Conservation (phyloP, 2,113 vertebrate species). For the Silurus meridionalis region DNA sequence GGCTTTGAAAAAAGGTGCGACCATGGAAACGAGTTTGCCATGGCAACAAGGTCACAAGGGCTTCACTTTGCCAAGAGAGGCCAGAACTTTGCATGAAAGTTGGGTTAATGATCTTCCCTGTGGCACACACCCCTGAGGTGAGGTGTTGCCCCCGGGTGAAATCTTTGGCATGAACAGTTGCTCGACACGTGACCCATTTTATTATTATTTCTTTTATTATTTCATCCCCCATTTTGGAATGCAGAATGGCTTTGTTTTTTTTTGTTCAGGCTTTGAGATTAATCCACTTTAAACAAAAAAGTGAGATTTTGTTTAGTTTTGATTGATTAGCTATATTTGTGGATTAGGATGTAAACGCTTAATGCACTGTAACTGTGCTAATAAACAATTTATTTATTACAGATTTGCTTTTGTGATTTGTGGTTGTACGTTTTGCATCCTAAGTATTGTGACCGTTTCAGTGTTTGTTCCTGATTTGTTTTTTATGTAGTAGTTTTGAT, state of each 20-base stretch:
- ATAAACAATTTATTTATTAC: no score
- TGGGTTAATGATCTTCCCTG: conserved; percentile 2
- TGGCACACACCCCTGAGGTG: background rate
- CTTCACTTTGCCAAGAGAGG: conserved; percentile 34
- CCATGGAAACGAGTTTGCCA: conserved; percentile 49
- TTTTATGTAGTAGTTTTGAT: background rate
- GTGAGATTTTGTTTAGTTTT: no score
- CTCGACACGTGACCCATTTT: background rate
- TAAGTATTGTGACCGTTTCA: background rate
- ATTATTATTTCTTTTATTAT: background rate
- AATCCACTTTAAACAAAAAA: no score
- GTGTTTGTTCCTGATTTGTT: background rate
- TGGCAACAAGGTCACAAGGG: conserved; percentile 32
- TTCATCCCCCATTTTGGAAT: background rate
- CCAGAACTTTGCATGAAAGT: conserved; percentile 1
- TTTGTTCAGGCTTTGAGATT: background rate
- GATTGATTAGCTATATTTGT: no score
- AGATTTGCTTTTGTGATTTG: no score
- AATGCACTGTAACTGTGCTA: no score
- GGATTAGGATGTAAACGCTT: no score
- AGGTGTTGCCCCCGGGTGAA: background rate
- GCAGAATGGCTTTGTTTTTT: background rate
- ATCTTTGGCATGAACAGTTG: background rate
- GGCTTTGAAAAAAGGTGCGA: conserved; percentile 23
- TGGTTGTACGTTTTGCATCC: no score